Conservation (phyloP, 2,888 invertebrate species). For the Apotomis capreana region DNA sequence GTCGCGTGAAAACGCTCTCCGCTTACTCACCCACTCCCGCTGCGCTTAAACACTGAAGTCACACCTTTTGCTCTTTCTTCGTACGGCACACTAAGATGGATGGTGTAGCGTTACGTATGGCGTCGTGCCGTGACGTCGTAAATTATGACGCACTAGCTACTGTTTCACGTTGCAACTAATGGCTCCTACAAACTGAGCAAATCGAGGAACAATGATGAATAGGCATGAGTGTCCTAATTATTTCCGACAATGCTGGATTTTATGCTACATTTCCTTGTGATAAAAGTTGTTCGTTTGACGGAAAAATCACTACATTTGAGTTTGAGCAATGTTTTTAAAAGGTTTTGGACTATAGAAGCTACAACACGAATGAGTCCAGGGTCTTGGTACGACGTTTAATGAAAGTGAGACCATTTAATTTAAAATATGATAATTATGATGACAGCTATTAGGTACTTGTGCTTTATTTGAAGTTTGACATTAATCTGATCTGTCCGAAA, state of each 20-base stretch:
- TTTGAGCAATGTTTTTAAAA: neutral
- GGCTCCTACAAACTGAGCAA: constrained; percentile 19
- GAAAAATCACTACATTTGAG: neutral
- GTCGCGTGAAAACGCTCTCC: neutral
- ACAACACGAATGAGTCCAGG: neutral
- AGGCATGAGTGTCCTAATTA: constrained; percentile 19
- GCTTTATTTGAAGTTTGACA: too few relatives aligned
- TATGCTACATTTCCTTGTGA: constrained; percentile 1
- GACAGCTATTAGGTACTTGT: too few relatives aligned
- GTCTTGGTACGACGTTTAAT: too few relatives aligned
- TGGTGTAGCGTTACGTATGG: constrained; percentile 27
- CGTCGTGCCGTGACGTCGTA: constrained; percentile 27
- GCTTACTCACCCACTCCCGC: neutral
- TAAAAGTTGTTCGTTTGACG: neutral
- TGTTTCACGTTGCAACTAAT: constrained; percentile 23
- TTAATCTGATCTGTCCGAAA: too few relatives aligned
- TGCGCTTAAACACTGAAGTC: neutral
- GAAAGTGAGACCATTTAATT: too few relatives aligned
- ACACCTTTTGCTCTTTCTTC: constrained; percentile 18
- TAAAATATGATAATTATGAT: too few relatives aligned
- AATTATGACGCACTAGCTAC: constrained; percentile 30
- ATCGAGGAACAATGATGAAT: constrained; percentile 21
- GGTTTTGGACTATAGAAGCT: neutral
- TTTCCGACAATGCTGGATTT: neutral
- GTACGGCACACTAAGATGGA: constrained; percentile 21